A percentile compares a stretch with the other conserved stretches of the same genome.
These are phyloP conservation scores for Okapia johnstoni DNA, from an alignment of 2,113 vertebrate species.

Conservation along the genomic window DNA sequence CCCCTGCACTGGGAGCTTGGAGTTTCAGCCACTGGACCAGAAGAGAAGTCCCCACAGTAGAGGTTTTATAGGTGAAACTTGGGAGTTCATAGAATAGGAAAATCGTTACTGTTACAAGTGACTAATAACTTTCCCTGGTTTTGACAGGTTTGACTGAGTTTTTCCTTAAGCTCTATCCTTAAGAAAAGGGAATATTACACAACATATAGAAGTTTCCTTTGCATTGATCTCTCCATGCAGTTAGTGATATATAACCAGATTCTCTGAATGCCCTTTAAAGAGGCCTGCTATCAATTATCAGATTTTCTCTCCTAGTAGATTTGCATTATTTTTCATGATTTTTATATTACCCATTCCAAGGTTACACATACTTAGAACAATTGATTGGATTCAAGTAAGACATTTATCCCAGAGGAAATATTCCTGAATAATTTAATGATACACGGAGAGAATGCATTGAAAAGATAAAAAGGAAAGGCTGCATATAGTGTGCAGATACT, in stretches of 20 bases:
- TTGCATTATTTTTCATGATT: conserved; percentile 43
- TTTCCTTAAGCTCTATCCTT: background rate
- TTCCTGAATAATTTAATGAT: conserved; percentile 40
- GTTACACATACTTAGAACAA: conserved; percentile 27
- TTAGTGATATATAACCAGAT: conserved; percentile 9
- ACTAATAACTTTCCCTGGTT: background rate
- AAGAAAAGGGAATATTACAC: background rate
- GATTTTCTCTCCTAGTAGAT: conserved; percentile 5
- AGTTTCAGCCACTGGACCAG: background rate
- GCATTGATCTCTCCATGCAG: background rate
- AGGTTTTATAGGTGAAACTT: background rate
- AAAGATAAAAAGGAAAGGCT: conserved; percentile 25
- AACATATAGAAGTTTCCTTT: background rate
- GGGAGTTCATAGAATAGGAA: background rate
- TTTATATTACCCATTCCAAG: conserved; percentile 21
- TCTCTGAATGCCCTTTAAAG: conserved; percentile 15
- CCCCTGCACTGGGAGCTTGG: background rate
- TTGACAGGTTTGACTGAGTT: background rate
- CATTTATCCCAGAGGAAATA: background rate
- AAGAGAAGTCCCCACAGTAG: background rate
- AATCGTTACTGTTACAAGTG: background rate
- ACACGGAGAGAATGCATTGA: background rate
- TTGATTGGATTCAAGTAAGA: conserved; percentile 35
- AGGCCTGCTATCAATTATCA: background rate
- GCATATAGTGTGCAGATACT: background rate